Conservation (phyloP, 2,888 invertebrate genomes). For the Cartodere bifasciata region DNA sequence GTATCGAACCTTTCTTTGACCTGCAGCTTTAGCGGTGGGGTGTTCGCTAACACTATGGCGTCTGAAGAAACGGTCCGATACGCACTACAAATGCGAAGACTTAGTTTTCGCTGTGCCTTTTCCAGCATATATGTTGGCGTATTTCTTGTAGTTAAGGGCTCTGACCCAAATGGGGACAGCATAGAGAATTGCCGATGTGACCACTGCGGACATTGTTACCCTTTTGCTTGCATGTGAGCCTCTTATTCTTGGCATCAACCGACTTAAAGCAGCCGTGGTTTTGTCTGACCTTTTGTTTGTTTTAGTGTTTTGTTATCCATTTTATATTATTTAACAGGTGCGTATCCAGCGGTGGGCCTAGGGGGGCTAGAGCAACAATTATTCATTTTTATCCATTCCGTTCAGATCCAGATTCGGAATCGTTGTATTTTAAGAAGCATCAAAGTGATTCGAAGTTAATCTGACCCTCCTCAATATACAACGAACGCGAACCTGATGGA, state of each 20-base stretch:
- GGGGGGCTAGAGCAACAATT: too few relatives aligned
- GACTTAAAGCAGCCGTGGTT: not conserved
- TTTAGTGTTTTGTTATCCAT: too few relatives aligned
- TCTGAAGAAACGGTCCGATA: not conserved
- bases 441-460: too few relatives aligned
- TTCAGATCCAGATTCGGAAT: too few relatives aligned
- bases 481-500: too few relatives aligned
- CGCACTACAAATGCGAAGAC: not conserved
- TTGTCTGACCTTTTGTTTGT: conserved; percentile 4
- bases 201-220: conserved; percentile 1
- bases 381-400: too few relatives aligned
- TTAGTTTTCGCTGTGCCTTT: too few relatives aligned
- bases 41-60: conserved; percentile 1
- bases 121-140: too few relatives aligned
- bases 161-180: conserved; percentile 5
- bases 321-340: too few relatives aligned
- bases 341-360: too few relatives aligned
- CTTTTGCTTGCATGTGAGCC: not conserved
- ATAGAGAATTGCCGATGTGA: not conserved
- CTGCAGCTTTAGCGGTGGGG: not conserved
- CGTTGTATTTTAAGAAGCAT: too few relatives aligned
- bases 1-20: conserved; percentile 2
- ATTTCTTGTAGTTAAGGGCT: not conserved
- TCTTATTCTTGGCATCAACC: not conserved
- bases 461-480: too few relatives aligned